A percentile compares a stretch with the other conserved stretches of the same genome.
Conservation (phyloP, 2,113 vertebrate genomes). For the Euleptes europaea region DNA sequence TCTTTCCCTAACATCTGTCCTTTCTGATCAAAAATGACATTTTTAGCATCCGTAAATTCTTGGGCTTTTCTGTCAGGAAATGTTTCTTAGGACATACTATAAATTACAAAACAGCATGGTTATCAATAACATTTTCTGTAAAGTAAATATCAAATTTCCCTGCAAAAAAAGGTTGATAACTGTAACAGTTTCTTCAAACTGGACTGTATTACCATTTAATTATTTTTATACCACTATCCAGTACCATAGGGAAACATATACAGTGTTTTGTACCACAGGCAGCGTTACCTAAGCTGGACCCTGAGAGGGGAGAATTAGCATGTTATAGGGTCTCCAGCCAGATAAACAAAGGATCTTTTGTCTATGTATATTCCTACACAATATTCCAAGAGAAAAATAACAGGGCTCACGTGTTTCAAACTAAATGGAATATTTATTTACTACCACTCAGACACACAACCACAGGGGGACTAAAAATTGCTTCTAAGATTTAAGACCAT, state of each 20-base stretch:
- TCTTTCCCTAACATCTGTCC: slow-evolving; percentile 44
- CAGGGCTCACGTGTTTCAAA: no score
- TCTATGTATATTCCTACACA: no score
- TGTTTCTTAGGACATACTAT: slow-evolving; percentile 55
- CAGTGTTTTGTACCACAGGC: neutral
- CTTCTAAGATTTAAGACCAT: no score
- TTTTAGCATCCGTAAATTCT: slow-evolving; percentile 64
- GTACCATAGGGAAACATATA: neutral
- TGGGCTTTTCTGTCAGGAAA: slow-evolving; percentile 66
- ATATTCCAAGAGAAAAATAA: no score
- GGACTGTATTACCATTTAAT: slow-evolving; percentile 9
- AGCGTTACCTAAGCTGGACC: no score
- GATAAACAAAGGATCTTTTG: no score
- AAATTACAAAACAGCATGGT: slow-evolving; percentile 49
- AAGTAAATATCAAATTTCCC: slow-evolving; percentile 57
- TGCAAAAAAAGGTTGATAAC: slow-evolving; percentile 48
- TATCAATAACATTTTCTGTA: slow-evolving; percentile 65
- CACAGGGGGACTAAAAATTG: no score
- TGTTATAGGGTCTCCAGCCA: no score
- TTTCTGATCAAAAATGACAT: slow-evolving; percentile 69
- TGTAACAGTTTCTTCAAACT: slow-evolving; percentile 2
- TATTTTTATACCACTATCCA: neutral
- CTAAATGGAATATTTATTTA: no score
- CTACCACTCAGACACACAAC: no score
- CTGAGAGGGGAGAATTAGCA: no score